phyloP scores from a whole-genome alignment of 2,888 invertebrate genomes.

The Microplitis manilae region DNA sequence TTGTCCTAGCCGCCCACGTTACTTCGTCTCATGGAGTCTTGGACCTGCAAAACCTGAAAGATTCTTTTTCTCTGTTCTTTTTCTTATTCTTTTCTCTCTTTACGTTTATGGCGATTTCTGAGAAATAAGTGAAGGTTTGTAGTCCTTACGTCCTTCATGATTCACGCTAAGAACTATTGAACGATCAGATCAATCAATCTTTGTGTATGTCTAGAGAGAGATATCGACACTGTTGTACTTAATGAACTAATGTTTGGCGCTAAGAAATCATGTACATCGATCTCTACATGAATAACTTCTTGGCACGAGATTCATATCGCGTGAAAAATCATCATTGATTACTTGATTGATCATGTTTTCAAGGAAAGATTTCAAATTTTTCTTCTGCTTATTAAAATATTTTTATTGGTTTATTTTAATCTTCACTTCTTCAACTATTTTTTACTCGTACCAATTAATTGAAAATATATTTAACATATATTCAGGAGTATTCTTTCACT shows the following conservation, averaged over 20 bases:
- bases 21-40: slow-evolving; percentile 38
- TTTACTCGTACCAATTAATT: no score
- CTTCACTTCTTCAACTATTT: no score
- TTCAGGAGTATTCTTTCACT: no score
- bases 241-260: slow-evolving; percentile 39
- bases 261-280: slow-evolving; percentile 39
- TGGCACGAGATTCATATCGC: slow-evolving; percentile 27
- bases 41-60: slow-evolving; percentile 28
- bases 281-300: slow-evolving; percentile 38
- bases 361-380: no score
- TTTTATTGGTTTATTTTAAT: no score
- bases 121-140: slow-evolving; percentile 21
- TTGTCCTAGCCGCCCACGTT: slow-evolving; percentile 53
- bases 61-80: slow-evolving; percentile 17
- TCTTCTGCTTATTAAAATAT: no score
- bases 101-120: slow-evolving; percentile 20
- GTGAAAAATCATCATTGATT: slow-evolving; percentile 35
- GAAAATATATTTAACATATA: no score
- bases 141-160: slow-evolving; percentile 19
- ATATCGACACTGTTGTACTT: slow-evolving; percentile 36
- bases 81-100: not conserved
- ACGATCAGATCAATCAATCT: slow-evolving; percentile 32
- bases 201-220: slow-evolving; percentile 31
- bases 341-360: slow-evolving; percentile 31
- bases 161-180: slow-evolving; percentile 22